Evolutionary conservation across 2,888 invertebrate genomes (phyloP), one percentile per base, ranked within the genome.

Genomic region (Spodoptera exigua): DNA sequence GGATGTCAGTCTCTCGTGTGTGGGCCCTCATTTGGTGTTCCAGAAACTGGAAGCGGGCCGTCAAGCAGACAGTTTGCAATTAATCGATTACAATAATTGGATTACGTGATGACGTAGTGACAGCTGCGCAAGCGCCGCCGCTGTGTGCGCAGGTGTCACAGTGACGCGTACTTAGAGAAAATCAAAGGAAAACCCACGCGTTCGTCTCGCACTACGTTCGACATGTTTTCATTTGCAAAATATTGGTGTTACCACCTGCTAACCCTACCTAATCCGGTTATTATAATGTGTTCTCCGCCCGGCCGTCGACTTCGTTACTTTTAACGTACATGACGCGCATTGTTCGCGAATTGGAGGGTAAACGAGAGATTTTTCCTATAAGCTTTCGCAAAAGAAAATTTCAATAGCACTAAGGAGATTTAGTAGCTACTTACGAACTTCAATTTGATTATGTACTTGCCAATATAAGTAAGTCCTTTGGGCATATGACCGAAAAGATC

Each of bases 1-100:
- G 13, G 17, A 45, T n/a, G 14, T 11, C 21, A 35, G 63, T 58
- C 45, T 56, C 73, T 70, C 66, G 73, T 76, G 76, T 72, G 68
- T 75, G 73, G 72, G 80, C 61, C 77, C 79, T 67, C 76, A 76
- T 70, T 80, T 76, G 53, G 72, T 79, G 84, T 76, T 86, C 88
- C 83, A 86, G 84, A 88, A 84, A 84, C 68, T 47, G 63, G 75
- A 80, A 83, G 75, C 80, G 78, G 85, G 83, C 80, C 82, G 79
- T 77, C 84, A 76, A 77, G 80, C 78, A 88, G 86, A 89, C 87
- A 82, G 85, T 88, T 86, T 85, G 82, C 86, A 88, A 89, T 89
- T 90, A 89, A 88, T 91, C 87, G 89, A 91, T 91, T 90, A 89
- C 83, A 90, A 87, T 90, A 89, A 89, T 87, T 88, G 81, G 86